Base-by-base conservation (phyloP, 1,140 invertebrate species). In the Hyles euphorbiae region DNA sequence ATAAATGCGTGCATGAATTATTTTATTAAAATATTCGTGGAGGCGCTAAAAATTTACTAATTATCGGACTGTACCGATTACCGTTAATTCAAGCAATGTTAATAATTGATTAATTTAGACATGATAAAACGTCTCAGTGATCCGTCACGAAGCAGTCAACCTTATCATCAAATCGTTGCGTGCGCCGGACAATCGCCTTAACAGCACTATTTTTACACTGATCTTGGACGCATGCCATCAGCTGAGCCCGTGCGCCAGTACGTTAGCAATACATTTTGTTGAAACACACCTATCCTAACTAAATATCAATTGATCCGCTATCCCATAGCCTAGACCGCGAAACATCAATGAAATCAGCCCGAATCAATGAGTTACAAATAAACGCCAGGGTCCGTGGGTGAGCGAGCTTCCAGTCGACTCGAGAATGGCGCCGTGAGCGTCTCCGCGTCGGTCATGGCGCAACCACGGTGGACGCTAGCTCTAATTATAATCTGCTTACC, bases 181-280 rank as follows among this genome's bases (percentile, higher is more conserved):
- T 50, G 65, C 62, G 62, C 73, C 78, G 72, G 73, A 81, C 81
- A 83, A 85, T 85, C 76, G 83, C 76, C 78, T 80, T 70, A 74
- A 69, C 78, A 77, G 75, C 63, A 79, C 83, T 88, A 88, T 88
- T 88, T 88, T 88, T 88, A 87, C 70, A 64, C 58, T 63, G 72
- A 68, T 76, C 67, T 85, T 88, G 85, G 85, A 80, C 60, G 63
- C 47, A 67, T 81, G 85, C 85, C 85, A 88, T 72, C 68, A 71
- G 67, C 64, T 68, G 69, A 74, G 77, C 76, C 72, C 76, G 77
- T 67, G 64, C 64, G 73, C 71, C 74, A 81, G 72, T 81, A 78
- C 68, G 81, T 74, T 80, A 74, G 68, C 78, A 74, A 77, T 79
- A 83, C 82, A 78, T 76, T 70, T 75, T 40, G 36, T 3, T 65